phyloP scores from a whole-genome alignment of 2,113 vertebrate genomes.

The Archocentrus centrarchus region DNA sequence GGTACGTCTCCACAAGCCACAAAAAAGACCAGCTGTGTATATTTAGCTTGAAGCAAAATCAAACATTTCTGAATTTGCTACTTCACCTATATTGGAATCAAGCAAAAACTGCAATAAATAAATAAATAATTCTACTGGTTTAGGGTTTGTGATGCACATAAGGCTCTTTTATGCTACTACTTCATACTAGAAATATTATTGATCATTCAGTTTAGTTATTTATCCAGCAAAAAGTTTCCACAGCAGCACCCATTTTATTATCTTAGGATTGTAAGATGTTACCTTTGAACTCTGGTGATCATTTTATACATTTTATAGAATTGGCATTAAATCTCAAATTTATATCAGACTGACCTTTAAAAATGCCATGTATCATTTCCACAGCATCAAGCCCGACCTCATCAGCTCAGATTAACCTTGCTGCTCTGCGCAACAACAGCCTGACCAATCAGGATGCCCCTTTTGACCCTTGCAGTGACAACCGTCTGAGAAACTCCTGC shows the following conservation, averaged over 20 bases:
- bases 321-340: background rate
- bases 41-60: background rate
- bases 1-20: conserved; percentile 77
- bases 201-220: too few relatives aligned
- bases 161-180: too few relatives aligned
- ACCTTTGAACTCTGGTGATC: too few relatives aligned
- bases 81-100: too few relatives aligned
- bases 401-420: conserved; percentile 89
- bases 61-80: too few relatives aligned
- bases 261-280: too few relatives aligned
- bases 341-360: background rate
- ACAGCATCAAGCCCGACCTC: conserved; percentile 91
- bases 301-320: background rate
- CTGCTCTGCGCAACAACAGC: conserved; percentile 90
- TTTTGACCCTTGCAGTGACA: conserved; percentile 87
- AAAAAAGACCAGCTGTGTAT: background rate
- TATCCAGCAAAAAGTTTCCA: too few relatives aligned
- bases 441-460: conserved; percentile 90
- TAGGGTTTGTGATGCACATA: too few relatives aligned
- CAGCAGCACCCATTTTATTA: too few relatives aligned
- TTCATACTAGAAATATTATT: too few relatives aligned
- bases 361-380: background rate
- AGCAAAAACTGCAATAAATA: too few relatives aligned
- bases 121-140: too few relatives aligned
- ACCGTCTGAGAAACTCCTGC: conserved; percentile 94